phyloP scores from a whole-genome alignment of 2,797 vertebrate species.

The Pterois miles region DNA sequence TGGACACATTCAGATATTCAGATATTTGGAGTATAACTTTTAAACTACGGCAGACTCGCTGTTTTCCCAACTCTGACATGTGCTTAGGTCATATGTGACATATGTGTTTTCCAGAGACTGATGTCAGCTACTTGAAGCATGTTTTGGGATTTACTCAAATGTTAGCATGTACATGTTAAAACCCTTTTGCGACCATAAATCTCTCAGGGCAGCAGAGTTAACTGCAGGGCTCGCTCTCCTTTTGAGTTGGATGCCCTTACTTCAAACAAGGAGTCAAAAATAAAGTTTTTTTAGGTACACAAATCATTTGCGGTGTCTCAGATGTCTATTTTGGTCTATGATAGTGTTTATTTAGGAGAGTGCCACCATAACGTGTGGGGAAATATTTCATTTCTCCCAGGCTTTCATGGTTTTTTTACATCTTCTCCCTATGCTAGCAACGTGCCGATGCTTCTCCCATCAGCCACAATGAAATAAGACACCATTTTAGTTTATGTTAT shows the following conservation, averaged over 20 bases:
- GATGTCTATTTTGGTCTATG: constrained; percentile 57
- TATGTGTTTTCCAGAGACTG: constrained; percentile 66
- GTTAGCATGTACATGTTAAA: constrained; percentile 68
- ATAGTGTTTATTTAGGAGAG: constrained; percentile 52
- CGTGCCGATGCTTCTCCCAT: constrained; percentile 18
- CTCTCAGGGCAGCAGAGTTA: constrained; percentile 49
- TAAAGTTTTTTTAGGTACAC: constrained; percentile 50
- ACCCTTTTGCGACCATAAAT: constrained; percentile 71
- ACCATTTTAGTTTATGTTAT: constrained; percentile 42
- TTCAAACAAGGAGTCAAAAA: constrained; percentile 71
- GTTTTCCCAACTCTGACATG: constrained; percentile 6
- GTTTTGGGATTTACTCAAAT: constrained; percentile 74
- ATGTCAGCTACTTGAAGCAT: constrained; percentile 69
- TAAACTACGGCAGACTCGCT: neutral
- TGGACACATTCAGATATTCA: neutral
- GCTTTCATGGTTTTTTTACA: constrained; percentile 34
- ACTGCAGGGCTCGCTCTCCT: constrained; percentile 52
- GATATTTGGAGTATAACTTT: neutral
- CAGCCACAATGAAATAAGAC: constrained; percentile 47
- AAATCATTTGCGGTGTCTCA: constrained; percentile 70
- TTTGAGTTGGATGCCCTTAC: constrained; percentile 47
- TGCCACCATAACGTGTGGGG: constrained; percentile 52
- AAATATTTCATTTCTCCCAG: constrained; percentile 47
- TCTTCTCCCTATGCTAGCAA: constrained; percentile 4
- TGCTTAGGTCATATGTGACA: constrained; percentile 52